phyloP scores from a whole-genome alignment of 2,797 vertebrate species.

The Catharus ustulatus region DNA sequence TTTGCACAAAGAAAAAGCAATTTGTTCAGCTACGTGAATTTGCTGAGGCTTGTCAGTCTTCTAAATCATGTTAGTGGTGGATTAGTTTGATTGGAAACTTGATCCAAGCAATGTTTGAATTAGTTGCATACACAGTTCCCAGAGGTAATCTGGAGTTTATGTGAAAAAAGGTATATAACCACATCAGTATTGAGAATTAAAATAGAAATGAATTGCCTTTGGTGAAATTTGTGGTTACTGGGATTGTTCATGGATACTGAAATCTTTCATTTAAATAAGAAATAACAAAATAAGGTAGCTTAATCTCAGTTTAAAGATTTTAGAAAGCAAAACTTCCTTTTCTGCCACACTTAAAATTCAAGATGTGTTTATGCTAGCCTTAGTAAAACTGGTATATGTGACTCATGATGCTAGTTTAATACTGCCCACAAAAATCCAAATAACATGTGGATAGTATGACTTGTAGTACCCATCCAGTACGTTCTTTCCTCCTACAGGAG shows the following conservation, averaged over 20 bases:
- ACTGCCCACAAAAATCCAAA: background rate
- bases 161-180: constrained; percentile 25
- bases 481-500: background rate
- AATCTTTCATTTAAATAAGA: background rate
- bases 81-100: constrained; percentile 64
- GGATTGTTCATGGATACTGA: background rate
- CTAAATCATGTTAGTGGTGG: constrained; percentile 63
- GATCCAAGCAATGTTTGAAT: constrained; percentile 61
- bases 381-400: background rate
- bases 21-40: constrained; percentile 28
- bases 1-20: constrained; percentile 21
- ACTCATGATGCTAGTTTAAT: background rate
- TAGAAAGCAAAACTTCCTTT: background rate
- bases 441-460: background rate
- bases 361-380: background rate
- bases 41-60: constrained; percentile 50
- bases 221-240: constrained; percentile 18
- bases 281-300: constrained; percentile 8
- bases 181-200: constrained; percentile 8
- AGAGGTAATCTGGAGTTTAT: constrained; percentile 63
- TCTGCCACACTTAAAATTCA: background rate
- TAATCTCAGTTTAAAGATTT: constrained; percentile 22
- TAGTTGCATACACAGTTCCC: constrained; percentile 39
- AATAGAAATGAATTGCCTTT: background rate
- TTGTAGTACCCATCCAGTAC: background rate